Evolutionary conservation across 2,888 invertebrate species (phyloP).

Genomic region (Dione juno): DNA sequence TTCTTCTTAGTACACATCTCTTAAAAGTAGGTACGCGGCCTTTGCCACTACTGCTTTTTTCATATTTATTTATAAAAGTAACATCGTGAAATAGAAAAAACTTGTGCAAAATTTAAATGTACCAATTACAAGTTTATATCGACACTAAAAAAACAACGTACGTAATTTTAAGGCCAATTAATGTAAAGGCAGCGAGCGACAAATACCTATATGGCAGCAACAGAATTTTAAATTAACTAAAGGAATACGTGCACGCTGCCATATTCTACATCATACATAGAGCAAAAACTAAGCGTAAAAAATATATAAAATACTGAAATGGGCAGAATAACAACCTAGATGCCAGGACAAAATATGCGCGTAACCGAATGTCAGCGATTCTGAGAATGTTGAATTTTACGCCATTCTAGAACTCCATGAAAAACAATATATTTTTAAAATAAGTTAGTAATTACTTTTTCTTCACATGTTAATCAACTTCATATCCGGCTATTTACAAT

Average conservation of each 20-base stretch:
- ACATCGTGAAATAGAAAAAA: background rate
- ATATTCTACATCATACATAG: conserved; percentile 20
- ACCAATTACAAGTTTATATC: conserved; percentile 1
- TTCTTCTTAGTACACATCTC: background rate
- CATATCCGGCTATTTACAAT: conserved; percentile 23
- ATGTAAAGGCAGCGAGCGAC: conserved; percentile 11
- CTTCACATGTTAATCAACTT: conserved; percentile 14
- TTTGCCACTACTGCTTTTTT: too few species aligned
- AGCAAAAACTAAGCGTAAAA: conserved; percentile 34
- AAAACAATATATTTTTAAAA: conserved; percentile 18
- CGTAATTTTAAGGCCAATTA: conserved; percentile 22
- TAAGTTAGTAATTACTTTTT: conserved; percentile 18
- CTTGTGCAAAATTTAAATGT: conserved; percentile 1
- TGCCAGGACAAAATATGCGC: conserved; percentile 37
- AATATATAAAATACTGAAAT: conserved; percentile 38
- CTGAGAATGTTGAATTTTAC: conserved; percentile 39
- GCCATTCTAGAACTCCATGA: conserved; percentile 30
- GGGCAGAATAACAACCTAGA: conserved; percentile 45
- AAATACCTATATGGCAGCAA: conserved; percentile 20
- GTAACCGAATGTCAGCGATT: conserved; percentile 39
- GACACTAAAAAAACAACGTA: conserved; percentile 2
- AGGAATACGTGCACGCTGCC: conserved; percentile 24
- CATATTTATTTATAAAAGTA: too few species aligned
- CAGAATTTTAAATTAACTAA: conserved; percentile 18
- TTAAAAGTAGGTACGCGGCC: background rate